Percentiles rank a stretch among this genome's conserved stretches.
Conservation (phyloP, 2,797 vertebrate genomes). For the Molossus alvarezi region DNA sequence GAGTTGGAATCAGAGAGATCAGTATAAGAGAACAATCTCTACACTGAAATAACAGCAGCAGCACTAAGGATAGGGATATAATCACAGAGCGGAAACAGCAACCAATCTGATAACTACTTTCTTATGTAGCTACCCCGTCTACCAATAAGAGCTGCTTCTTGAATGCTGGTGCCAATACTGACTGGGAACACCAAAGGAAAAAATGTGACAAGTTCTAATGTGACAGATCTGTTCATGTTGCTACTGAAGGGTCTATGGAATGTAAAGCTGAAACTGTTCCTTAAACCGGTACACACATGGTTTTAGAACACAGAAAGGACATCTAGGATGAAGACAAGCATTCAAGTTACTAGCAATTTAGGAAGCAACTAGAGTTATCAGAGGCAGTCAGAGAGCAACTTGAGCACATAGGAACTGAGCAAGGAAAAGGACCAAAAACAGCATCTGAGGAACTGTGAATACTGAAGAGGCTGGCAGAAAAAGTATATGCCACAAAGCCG, state of each 20-base stretch:
- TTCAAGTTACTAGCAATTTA: neutral
- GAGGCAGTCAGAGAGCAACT: neutral
- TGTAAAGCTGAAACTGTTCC: neutral
- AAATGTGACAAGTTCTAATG: neutral
- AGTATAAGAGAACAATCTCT: neutral
- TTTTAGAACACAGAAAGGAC: neutral
- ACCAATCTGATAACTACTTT: neutral
- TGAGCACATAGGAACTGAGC: neutral
- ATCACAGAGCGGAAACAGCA: neutral
- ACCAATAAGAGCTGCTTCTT: neutral
- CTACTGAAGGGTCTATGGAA: neutral
- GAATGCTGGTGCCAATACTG: neutral
- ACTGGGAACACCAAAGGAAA: neutral
- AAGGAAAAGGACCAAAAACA: slow-evolving; percentile 19
- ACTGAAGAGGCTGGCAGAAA: neutral
- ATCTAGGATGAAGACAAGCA: neutral
- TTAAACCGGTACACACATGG: neutral
- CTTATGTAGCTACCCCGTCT: neutral
- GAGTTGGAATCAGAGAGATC: neutral
- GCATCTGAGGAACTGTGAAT: neutral
- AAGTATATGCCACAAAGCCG: neutral
- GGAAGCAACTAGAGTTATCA: neutral
- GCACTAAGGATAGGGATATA: neutral
- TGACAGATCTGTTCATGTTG: neutral
- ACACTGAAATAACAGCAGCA: neutral